Percentiles rank a stretch among this genome's conserved stretches.
phyloP scores from a whole-genome alignment of 1,140 invertebrate genomes.

The Odontomachus brunneus region DNA sequence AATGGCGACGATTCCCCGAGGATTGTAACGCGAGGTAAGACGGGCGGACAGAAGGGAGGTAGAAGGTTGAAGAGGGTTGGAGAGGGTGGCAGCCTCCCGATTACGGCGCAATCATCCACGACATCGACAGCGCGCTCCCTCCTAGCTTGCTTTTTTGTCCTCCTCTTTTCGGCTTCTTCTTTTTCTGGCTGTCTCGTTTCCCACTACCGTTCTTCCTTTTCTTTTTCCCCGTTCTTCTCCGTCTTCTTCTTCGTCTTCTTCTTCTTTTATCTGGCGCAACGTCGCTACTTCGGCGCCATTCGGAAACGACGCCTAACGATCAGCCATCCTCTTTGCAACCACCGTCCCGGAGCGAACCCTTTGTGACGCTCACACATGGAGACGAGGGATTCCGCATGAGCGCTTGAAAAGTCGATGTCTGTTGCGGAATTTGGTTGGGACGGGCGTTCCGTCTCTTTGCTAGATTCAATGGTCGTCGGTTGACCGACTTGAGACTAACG shows the following conservation, averaged over 20 bases:
- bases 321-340: slow-evolving; percentile 63
- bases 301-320: slow-evolving; percentile 68
- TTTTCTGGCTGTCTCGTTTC: slow-evolving; percentile 40
- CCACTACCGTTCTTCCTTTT: neutral
- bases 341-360: slow-evolving; percentile 48
- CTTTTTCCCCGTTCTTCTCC: slow-evolving; percentile 25
- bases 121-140: slow-evolving; percentile 66
- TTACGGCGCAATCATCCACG: slow-evolving; percentile 74
- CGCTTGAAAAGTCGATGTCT: slow-evolving; percentile 67
- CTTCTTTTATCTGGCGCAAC: slow-evolving; percentile 16
- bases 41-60: neutral
- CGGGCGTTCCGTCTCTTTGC: slow-evolving; percentile 59
- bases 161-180: slow-evolving; percentile 37
- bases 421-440: slow-evolving; percentile 69
- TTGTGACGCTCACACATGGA: slow-evolving; percentile 66
- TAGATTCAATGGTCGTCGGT: slow-evolving; percentile 62
- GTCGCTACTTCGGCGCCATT: slow-evolving; percentile 50
- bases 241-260: slow-evolving; percentile 14
- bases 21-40: slow-evolving; percentile 22
- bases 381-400: slow-evolving; percentile 68
- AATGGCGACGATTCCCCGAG: slow-evolving; percentile 65
- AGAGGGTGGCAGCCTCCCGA: slow-evolving; percentile 47
- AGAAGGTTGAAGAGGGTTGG: too few relatives aligned
- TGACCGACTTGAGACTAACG: slow-evolving; percentile 71
- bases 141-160: slow-evolving; percentile 47